phyloP scores from a whole-genome alignment of 1,140 invertebrate genomes.

The Aethina tumida region DNA sequence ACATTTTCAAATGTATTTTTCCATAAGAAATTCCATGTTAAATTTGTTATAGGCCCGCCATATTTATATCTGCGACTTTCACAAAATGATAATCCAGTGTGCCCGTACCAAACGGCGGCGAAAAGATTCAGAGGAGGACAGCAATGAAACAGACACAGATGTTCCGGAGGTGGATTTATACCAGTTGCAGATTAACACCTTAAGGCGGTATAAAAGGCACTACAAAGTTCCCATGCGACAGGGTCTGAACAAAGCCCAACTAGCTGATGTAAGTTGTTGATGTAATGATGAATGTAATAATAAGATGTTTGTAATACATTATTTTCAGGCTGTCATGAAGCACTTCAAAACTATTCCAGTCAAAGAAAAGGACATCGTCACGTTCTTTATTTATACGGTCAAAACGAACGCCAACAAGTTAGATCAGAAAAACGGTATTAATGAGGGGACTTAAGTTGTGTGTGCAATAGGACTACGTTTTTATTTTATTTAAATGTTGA shows the following conservation, averaged over 20 bases:
- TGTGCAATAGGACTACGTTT: constrained; percentile 1
- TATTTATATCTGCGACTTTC: constrained; percentile 94
- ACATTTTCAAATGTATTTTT: too few species aligned
- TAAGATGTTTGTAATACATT: constrained; percentile 7
- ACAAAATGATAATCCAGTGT: constrained; percentile 91
- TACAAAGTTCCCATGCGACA: constrained; percentile 85
- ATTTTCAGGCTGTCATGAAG: constrained; percentile 75
- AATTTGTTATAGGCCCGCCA: constrained; percentile 65
- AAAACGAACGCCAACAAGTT: constrained; percentile 90
- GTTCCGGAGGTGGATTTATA: constrained; percentile 87
- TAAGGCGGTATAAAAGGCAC: constrained; percentile 86
- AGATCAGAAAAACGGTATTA: constrained; percentile 77
- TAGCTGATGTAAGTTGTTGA: constrained; percentile 80
- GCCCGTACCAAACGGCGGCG: constrained; percentile 74
- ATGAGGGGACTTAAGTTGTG: constrained; percentile 42
- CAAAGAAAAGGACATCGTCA: constrained; percentile 86
- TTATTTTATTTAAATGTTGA: not conserved
- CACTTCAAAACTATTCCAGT: constrained; percentile 93
- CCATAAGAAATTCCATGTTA: too few species aligned
- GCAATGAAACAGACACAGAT: constrained; percentile 78
- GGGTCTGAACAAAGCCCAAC: constrained; percentile 86
- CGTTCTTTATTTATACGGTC: constrained; percentile 94
- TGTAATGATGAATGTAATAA: not conserved
- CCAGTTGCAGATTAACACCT: constrained; percentile 85
- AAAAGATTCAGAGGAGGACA: constrained; percentile 89